Percentiles rank a stretch among this genome's conserved stretches.
Evolutionary conservation across 1,140 invertebrate species (phyloP).

Genomic region (Laupala kohalensis): DNA sequence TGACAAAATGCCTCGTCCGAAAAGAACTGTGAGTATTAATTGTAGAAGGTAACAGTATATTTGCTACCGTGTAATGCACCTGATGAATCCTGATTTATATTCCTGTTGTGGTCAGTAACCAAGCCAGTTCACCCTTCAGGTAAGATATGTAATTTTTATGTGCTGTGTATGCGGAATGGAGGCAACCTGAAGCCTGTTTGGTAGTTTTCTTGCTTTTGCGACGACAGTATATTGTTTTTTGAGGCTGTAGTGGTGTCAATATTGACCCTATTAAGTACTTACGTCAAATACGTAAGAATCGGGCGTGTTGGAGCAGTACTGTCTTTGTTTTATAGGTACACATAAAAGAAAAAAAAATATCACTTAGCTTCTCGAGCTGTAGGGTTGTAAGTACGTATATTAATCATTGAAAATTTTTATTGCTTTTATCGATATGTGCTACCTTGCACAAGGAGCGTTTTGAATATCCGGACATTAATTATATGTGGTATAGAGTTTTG

Average conservation of each 20-base stretch:
- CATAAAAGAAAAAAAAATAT: not conserved
- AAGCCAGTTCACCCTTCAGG: not conserved
- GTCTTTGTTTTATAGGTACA: not conserved
- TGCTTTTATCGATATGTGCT: no score
- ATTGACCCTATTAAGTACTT: not conserved
- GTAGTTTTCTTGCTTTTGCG: not conserved
- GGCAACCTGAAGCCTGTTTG: conserved; percentile 1
- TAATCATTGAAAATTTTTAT: no score
- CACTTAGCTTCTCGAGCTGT: not conserved
- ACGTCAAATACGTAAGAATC: not conserved
- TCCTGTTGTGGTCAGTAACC: not conserved
- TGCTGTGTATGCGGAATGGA: not conserved
- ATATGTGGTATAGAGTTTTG: no score
- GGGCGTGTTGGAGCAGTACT: not conserved
- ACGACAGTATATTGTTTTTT: not conserved
- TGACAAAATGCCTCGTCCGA: conserved; percentile 19
- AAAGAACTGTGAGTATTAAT: conserved; percentile 16
- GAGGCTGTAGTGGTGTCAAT: not conserved
- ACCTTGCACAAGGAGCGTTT: no score
- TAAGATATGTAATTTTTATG: conserved; percentile 9
- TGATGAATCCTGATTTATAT: not conserved
- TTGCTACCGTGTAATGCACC: not conserved
- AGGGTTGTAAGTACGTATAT: not conserved
- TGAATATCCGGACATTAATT: no score
- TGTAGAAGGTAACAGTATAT: not conserved